phyloP scores from a whole-genome alignment of 2,888 invertebrate species.

The Eutolmus rufibarbis region DNA sequence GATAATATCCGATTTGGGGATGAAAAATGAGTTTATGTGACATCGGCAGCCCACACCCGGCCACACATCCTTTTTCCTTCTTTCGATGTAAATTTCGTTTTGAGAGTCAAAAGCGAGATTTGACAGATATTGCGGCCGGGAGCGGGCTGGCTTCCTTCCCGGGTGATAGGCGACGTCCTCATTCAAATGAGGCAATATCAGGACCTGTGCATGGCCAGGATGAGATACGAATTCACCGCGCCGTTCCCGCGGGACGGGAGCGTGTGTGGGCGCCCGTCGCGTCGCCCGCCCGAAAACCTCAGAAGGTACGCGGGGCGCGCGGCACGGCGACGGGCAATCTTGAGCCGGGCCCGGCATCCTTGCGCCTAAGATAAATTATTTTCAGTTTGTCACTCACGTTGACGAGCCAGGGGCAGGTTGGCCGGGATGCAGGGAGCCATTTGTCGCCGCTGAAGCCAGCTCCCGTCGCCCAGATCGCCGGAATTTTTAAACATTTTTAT shows the following conservation, averaged over 20 bases:
- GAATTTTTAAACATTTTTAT: slow-evolving; percentile 28
- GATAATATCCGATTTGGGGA: slow-evolving; percentile 44
- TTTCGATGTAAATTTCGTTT: slow-evolving; percentile 28
- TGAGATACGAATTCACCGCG: slow-evolving; percentile 9
- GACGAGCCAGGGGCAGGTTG: background rate
- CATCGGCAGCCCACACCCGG: background rate
- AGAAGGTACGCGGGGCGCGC: background rate
- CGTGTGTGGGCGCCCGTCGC: background rate
- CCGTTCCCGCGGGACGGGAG: background rate
- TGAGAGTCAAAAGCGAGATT: slow-evolving; percentile 20
- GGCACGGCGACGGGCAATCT: background rate
- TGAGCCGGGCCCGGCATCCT: background rate
- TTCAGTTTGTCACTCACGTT: slow-evolving; percentile 32
- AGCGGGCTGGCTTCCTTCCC: background rate
- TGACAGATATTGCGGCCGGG: slow-evolving; percentile 20
- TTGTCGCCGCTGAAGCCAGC: background rate
- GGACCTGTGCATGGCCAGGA: slow-evolving; percentile 9
- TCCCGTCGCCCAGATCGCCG: background rate
- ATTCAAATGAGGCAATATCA: slow-evolving; percentile 28
- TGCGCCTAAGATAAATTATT: slow-evolving; percentile 28
- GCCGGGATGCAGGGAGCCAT: background rate
- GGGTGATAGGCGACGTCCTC: background rate
- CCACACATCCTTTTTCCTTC: slow-evolving; percentile 24
- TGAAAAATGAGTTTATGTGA: slow-evolving; percentile 44
- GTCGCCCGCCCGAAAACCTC: background rate